Base-by-base conservation (phyloP, 2,888 invertebrate genomes). In the Caenorhabditis sp. region DNA sequence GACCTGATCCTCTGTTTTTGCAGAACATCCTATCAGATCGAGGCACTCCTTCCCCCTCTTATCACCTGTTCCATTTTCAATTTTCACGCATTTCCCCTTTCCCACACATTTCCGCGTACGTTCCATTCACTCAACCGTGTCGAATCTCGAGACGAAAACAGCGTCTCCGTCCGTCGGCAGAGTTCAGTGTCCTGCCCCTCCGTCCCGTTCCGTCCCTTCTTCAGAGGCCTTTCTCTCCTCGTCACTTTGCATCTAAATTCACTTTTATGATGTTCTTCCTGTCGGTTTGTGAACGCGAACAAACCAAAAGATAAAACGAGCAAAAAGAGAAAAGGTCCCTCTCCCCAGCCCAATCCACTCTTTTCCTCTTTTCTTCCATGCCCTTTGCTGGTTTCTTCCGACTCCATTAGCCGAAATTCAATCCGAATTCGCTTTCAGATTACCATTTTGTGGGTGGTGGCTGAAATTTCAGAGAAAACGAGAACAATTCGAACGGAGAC, bases 221-320 rank as follows among this genome's bases (percentile, higher is more conserved):
- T 58, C 47, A n/a, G n/a, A n/a, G n/a, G n/a, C 51, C 47, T 44
- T 50, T 55, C 55, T n/a, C n/a, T n/a, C 26, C 37, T 32, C 53
- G 58, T 76, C 67, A 61, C 68, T 76, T 72, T 64, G 58, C 64
- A 64, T 72, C 64, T 47, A 61, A 76, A 76, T 61, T 67, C 76
- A 67, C 67, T 76, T 76, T 76, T 67, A 76, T 76, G 76, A 67
- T 76, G 76, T 55, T 76, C 76, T 76, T 76, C 76, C 76, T 76
- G 67, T 76, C 40, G 67, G 51, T 61, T 74, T 76, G 35, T 67
- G 61, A 65, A 64, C 56, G 64, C 58, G n/a, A n/a, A n/a, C 55
- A 58, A 50, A 55, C 56, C 26, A 20, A 44, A 44, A 40, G 24
- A 44, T 28, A 62, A 71, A 70, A 55, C 28, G 71, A 28, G n/a